These are phyloP conservation scores for Solen grandis DNA, from an alignment of 1,140 invertebrate species.

Conservation along the genomic window DNA sequence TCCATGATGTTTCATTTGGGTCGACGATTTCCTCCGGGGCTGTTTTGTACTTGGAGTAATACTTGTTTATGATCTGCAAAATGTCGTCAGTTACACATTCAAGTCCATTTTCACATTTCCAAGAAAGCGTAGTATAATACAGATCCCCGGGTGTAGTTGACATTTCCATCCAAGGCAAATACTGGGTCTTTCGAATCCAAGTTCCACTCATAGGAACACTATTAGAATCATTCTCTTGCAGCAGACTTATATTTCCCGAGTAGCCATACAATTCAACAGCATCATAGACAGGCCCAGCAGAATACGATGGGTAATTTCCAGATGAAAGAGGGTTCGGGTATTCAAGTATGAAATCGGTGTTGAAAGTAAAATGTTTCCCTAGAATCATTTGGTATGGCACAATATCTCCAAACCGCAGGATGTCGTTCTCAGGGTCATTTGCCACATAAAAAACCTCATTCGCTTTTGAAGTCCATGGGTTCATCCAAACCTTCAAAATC, in stretches of 20 bases:
- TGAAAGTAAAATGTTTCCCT: constrained; percentile 20
- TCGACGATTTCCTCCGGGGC: constrained; percentile 50
- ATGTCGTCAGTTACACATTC: constrained; percentile 58
- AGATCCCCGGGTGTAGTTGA: constrained; percentile 49
- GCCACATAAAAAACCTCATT: constrained; percentile 63
- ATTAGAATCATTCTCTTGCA: background rate
- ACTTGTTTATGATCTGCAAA: constrained; percentile 33
- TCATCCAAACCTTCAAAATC: constrained; percentile 57
- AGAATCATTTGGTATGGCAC: constrained; percentile 6
- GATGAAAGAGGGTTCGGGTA: constrained; percentile 59
- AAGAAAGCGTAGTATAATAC: constrained; percentile 53
- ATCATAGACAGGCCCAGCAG: constrained; percentile 60
- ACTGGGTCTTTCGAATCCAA: constrained; percentile 56
- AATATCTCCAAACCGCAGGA: constrained; percentile 15
- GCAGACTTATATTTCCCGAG: constrained; percentile 32
- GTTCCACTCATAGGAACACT: constrained; percentile 42
- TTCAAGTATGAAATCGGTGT: constrained; percentile 49
- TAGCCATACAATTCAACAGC: constrained; percentile 56
- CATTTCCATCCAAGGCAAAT: constrained; percentile 64
- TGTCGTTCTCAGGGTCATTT: constrained; percentile 61
- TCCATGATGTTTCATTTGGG: constrained; percentile 64
- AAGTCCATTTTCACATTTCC: constrained; percentile 58
- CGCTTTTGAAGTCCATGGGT: constrained; percentile 19
- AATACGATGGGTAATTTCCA: constrained; percentile 46
- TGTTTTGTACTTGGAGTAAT: constrained; percentile 45